Conservation (phyloP, 2,113 vertebrate genomes). For the Leptobrachium ailaonicum region DNA sequence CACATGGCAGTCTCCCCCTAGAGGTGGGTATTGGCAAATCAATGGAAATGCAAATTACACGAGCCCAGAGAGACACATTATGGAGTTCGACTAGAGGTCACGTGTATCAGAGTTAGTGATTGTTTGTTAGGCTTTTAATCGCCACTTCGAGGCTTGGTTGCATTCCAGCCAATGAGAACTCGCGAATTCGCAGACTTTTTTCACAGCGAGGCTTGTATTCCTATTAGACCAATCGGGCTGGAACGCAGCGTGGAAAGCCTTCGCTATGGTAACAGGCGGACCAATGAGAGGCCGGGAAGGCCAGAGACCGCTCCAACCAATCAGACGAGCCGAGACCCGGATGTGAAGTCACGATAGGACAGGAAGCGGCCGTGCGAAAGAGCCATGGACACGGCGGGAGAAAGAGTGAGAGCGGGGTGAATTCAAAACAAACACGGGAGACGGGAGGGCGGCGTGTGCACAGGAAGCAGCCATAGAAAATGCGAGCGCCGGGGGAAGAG, state of each 20-base stretch:
- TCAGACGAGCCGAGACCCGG: constrained; percentile 4
- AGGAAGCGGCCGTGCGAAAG: constrained; percentile 19
- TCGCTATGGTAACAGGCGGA: constrained; percentile 1
- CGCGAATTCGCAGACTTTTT: too few species aligned
- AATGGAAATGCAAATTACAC: too few species aligned
- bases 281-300: background rate
- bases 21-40: too few species aligned
- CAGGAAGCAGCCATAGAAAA: background rate
- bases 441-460: too few species aligned
- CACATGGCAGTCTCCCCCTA: too few species aligned
- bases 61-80: too few species aligned
- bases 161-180: too few species aligned
- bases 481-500: too few species aligned
- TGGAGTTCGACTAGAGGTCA: too few species aligned
- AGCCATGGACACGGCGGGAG: constrained; percentile 44
- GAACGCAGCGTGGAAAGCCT: background rate
- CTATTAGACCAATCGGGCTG: background rate
- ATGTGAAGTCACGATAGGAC: constrained; percentile 20
- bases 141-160: too few species aligned
- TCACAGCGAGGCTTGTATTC: constrained; percentile 15
- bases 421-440: background rate
- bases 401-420: constrained; percentile 21
- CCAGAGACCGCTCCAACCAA: background rate
- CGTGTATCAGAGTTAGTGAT: too few species aligned
- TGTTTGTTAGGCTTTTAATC: too few species aligned